Evolutionary conservation across 2,113 vertebrate species (phyloP), one percentile per base, ranked within the genome.

Genomic region (rat (Rattus norvegicus)): DNA sequence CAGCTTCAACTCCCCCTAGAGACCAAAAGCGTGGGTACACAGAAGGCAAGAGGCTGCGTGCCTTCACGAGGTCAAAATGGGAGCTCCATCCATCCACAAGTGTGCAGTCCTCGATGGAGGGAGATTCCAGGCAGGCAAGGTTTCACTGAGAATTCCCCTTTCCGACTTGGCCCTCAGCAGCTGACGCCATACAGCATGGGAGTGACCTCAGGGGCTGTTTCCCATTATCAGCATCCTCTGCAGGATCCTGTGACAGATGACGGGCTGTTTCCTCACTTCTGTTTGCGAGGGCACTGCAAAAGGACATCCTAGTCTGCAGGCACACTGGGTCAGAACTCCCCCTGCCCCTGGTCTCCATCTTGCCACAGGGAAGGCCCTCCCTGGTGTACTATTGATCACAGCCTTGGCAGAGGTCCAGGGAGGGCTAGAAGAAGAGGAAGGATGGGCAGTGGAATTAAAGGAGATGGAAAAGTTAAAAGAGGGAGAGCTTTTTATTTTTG

Each of bases 391-490:
- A 86, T 24, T 94, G 96, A 97, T 97, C 93, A 98, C 95, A 97
- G 94, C 77, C 72, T 33, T 96, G 98, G 97, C 95, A 92, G 56
- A 39, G 11, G 83, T 95, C 97, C 97, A 97, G 96, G 89, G 59
- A 77, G 95, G 52, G 92, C 65, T 89, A 81, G 84, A 63, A 52
- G 49, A 70, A 39, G 65, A 91, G 94, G 92, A 96, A 96, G 92
- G 95, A 84, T 76, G 86, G 90, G 81, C 97, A 95, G 39, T 80
- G 63, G 95, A 96, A 95, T 95, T 91, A 94, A 97, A 97, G 91
- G 90, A 61, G 67, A 95, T 94, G 94, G 94, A 96, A 96, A 98
- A 97, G 92, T 97, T 97, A 95, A 97, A 97, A 96, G 94, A 96
- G 67, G 49, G 88, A 67, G 90, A 80, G 22, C 90, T 97, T 96